Evolutionary conservation across 2,888 invertebrate species (phyloP), one percentile per base, ranked within the genome.

Genomic region (Acleris laterana): DNA sequence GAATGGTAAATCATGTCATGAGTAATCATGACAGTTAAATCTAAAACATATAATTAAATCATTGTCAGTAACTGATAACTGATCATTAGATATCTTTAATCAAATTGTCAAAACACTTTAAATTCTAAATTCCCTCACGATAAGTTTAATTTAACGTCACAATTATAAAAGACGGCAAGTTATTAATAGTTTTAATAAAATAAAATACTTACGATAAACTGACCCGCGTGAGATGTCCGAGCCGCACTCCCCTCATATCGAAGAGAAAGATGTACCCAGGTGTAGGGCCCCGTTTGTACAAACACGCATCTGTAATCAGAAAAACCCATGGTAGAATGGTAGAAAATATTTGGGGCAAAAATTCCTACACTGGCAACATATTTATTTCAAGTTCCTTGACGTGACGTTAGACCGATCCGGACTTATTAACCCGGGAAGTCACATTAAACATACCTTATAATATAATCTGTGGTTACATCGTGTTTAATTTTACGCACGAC

Each of bases 191-290:
- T 68, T 57, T 50, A 52, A 63, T 63, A 57, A 50, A 44, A 22
- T 9, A 52, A 53, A 59, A 46, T 62, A 91, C 92, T 88, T 78
- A 93, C 93, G 87, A 89, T 63, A 95, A 83, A 68, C 94, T 94
- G 17, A 95, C 84, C 74, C 94, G 84, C 3, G 94, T 93, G 16
- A 95, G 78, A 78, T 95, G 95, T 0, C 94, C 92, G 22, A 95
- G 81, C 68, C 90, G 92, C 0, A 95, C 95, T 0, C 95, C 95
- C 48, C 87, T 85, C 94, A 96, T 95, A 78, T 96, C 96, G 70
- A 96, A 95, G 0, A 96, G 87, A 77, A 96, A 94, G 28, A 96
- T 89, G 69, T 94, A 93, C 0, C 96, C 96, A 0, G 93, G 93
- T 11, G 93, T 93, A 4, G 95, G 94, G 2, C 95, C 95, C 5